Evolutionary conservation across 1,140 invertebrate species (phyloP), one percentile per base, ranked within the genome.

Genomic region (Drosophila paulistorum): DNA sequence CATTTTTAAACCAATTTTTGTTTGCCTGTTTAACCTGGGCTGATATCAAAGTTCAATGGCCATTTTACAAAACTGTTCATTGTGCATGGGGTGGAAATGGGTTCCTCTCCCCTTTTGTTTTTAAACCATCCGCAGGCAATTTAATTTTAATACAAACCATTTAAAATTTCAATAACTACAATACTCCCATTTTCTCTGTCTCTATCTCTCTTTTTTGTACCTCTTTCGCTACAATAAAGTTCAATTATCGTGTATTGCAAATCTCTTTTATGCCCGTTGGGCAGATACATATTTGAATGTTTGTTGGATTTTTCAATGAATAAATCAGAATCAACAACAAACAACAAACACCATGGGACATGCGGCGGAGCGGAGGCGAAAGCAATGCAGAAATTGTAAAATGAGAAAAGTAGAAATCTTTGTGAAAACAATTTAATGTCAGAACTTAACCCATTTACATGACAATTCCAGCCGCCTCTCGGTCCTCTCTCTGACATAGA

Each of bases 361-460:
- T 30, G 30, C 30, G 30, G 30, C 0, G 5, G 3, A 30, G 30
- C 0, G 30, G 30, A 30, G 30, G 30, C 6, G 20, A 68, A 75
- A 68, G 65, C 72, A 69, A 68, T 10, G 57, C 64, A 17, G 37
- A 69, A 72, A 68, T 62, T 39, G 17, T 51, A 23, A 68, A 78
- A 70, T 72, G 77, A 71, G 78, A 79, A 79, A 74, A 71, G 68
- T 71, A 51, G 17, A 51, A 51, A 51, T 51, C 45, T 62, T 65
- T 66, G 51, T 65, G 41, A 65, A 76, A 74, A 69, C 75, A 86
- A 79, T 85, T 86, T 86, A 76, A 77, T 81, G 82, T 81, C 78
- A 79, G 82, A 86, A 86, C 79, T 86, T 81, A 86, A 86, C 78
- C 82, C 82, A 86, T 81, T 86, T 86, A 82, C 82, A 86, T 86